Conservation (phyloP, 1,140 invertebrate genomes). For the Agrilus planipennis region DNA sequence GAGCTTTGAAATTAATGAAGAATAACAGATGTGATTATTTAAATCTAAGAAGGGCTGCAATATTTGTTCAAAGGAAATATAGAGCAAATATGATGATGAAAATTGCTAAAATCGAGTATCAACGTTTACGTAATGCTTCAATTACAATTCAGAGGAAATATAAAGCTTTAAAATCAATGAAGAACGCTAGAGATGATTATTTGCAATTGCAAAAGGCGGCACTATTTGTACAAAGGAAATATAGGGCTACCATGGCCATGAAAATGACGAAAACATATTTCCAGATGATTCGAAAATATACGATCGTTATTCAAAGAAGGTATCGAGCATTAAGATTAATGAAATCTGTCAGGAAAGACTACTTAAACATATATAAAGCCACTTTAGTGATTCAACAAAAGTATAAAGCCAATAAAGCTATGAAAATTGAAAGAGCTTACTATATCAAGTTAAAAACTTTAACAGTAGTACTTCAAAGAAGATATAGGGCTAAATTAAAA, state of each 20-base stretch:
- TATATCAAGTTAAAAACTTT: constrained; percentile 14
- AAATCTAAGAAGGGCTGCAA: constrained; percentile 19
- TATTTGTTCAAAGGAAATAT: constrained; percentile 31
- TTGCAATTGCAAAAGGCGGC: constrained; percentile 17
- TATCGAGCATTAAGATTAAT: constrained; percentile 30
- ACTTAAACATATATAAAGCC: constrained; percentile 16
- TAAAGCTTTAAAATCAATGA: constrained; percentile 14
- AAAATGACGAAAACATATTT: constrained; percentile 10
- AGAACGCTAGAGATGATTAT: constrained; percentile 23
- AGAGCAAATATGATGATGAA: constrained; percentile 23
- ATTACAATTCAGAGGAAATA: constrained; percentile 28
- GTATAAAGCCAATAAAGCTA: constrained; percentile 23
- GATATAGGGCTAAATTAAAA: constrained; percentile 28
- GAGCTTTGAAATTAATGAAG: constrained; percentile 9
- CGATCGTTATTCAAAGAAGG: constrained; percentile 29
- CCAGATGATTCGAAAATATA: constrained; percentile 13
- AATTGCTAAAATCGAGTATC: constrained; percentile 23
- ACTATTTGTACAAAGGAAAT: constrained; percentile 20
- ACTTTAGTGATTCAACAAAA: constrained; percentile 22
- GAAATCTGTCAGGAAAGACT: constrained; percentile 13
- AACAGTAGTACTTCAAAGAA: constrained; percentile 16
- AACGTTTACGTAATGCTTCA: constrained; percentile 22
- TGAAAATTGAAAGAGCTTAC: constrained; percentile 16
- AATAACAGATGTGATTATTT: constrained; percentile 24
- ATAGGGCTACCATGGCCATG: constrained; percentile 12